Base-by-base conservation (phyloP, 2,797 vertebrate species). In the Paguma larvata region DNA sequence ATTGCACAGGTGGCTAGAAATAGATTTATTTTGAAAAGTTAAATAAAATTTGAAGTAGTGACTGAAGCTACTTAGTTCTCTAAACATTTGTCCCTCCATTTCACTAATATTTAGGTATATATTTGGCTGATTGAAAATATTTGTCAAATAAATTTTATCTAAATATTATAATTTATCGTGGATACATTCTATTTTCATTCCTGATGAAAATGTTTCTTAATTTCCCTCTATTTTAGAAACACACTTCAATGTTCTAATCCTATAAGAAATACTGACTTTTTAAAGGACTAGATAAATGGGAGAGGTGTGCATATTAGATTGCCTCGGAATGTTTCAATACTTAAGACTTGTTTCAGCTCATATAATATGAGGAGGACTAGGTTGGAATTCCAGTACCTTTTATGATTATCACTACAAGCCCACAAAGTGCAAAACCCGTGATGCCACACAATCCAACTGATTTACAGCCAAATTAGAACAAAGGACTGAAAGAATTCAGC, bases 401-500 rank as follows among this genome's bases (percentile, higher is more conserved):
- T 96, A 73, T 94, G 62, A 80, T 96, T 93, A 68, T 16, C 62
- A 32, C 70, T 65, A 82, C 32, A 88, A 91, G 15, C 27, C 32
- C 65, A 92, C 41, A 96, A 73, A 95, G 94, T 79, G 34, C 27
- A 65, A 83, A 62, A 89, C 32, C 1, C 13, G n/a, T 3, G 0
- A 23, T 38, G 63, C n/a, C 16, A 92, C 80, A 93, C 11, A 94
- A 87, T 94, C 53, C 15, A 46, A 59, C 19, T 90, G 80, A 92
- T 93, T 94, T 25, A 70, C 16, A 75, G 38, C 85, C 59, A 94
- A 70, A 94, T 73, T 72, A 93, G 63, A 97, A 97, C 91, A 88
- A 97, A 97, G 8, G 51, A 94, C 68, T 95, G 15, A 96, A 97
- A 98, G 18, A 63, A 89, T 2, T 14, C 34, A 97, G 62, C 15